A percentile compares a stretch with the other conserved stretches of the same genome.
phyloP scores from a whole-genome alignment of 2,797 vertebrate genomes.

The Notolabrus celidotus region DNA sequence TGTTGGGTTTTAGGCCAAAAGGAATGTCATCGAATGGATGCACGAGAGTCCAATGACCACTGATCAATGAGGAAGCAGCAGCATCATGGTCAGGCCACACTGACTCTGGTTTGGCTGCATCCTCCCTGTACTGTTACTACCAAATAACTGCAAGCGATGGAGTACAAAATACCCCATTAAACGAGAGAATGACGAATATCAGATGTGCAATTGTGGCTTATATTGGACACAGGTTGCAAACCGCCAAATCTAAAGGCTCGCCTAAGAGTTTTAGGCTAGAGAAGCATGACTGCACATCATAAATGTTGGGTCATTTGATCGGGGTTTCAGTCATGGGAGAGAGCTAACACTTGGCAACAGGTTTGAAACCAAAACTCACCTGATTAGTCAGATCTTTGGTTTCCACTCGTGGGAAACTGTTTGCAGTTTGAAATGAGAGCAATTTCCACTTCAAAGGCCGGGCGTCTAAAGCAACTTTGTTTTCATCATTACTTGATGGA shows the following conservation, averaged over 20 bases:
- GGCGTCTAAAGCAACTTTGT: constrained; percentile 39
- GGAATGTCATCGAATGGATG: constrained; percentile 42
- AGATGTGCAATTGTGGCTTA: constrained; percentile 73
- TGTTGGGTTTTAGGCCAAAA: constrained; percentile 48
- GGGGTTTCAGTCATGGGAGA: constrained; percentile 31
- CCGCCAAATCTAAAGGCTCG: constrained; percentile 54
- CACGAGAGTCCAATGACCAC: constrained; percentile 44
- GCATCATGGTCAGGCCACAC: constrained; percentile 63
- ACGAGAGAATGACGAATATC: constrained; percentile 73
- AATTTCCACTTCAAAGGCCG: constrained; percentile 19
- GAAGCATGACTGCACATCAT: constrained; percentile 31
- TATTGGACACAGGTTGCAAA: constrained; percentile 74
- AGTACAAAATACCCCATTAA: constrained; percentile 65
- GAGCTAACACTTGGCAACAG: constrained; percentile 15
- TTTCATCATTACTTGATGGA: constrained; percentile 60
- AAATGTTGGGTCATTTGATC: constrained; percentile 49
- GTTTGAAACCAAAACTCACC: constrained; percentile 36
- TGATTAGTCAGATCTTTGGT: constrained; percentile 17
- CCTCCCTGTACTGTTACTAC: constrained; percentile 41
- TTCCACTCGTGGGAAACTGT: constrained; percentile 12
- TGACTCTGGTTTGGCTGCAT: constrained; percentile 59
- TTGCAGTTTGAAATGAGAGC: neutral
- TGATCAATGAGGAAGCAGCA: constrained; percentile 60
- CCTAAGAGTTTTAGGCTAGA: constrained; percentile 39
- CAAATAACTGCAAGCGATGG: constrained; percentile 53